A percentile compares a stretch with the other conserved stretches of the same genome.
phyloP scores from a whole-genome alignment of 2,888 invertebrate species.

The Hololepta plana region DNA sequence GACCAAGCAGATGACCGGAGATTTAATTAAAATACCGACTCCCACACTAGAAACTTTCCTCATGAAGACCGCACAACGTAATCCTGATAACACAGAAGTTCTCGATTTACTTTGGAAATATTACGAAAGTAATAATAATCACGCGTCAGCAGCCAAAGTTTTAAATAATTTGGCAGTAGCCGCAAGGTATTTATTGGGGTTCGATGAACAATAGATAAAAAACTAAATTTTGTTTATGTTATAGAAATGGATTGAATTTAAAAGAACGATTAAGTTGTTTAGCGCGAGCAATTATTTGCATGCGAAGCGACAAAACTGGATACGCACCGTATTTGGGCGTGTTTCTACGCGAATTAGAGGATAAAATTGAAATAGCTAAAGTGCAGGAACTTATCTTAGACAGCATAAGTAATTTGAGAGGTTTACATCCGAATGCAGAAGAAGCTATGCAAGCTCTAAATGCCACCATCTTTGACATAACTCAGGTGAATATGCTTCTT shows the following conservation, averaged over 20 bases:
- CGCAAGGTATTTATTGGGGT: conserved; percentile 31
- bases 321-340: conserved; percentile 56
- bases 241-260: conserved; percentile 54
- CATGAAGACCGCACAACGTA: conserved; percentile 34
- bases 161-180: conserved; percentile 71
- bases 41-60: conserved; percentile 64
- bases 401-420: conserved; percentile 36
- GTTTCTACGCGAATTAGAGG: conserved; percentile 75
- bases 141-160: conserved; percentile 81
- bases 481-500: conserved; percentile 46
- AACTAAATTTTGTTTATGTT: too few species aligned
- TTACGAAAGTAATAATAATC: conserved; percentile 83
- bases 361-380: conserved; percentile 80
- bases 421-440: conserved; percentile 19
- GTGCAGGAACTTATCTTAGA: conserved; percentile 58
- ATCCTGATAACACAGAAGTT: conserved; percentile 32
- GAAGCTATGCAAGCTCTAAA: conserved; percentile 57
- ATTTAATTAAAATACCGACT: conserved; percentile 41
- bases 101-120: conserved; percentile 89
- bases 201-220: conserved; percentile 3
- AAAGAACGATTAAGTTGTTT: conserved; percentile 77
- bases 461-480: conserved; percentile 68
- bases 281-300: conserved; percentile 86
- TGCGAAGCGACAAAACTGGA: conserved; percentile 69
- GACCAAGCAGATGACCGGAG: conserved; percentile 50